Evolutionary conservation across 2,113 vertebrate species (phyloP).

Genomic region (Enhydra lutris): DNA sequence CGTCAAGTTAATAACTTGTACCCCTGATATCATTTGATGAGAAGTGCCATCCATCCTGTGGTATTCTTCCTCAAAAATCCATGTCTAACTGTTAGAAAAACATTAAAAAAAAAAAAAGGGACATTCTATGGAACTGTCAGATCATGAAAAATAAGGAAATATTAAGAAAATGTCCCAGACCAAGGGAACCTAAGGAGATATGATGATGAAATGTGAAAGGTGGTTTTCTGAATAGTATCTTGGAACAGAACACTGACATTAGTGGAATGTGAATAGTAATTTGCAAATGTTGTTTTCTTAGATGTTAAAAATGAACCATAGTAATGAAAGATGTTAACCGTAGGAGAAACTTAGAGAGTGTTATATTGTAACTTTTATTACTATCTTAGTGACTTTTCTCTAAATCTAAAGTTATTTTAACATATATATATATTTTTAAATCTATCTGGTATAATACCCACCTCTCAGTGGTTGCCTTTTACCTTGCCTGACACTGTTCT

Average conservation of each 20-base stretch:
- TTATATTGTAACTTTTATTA: background rate
- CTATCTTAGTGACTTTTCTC: background rate
- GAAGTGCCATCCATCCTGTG: background rate
- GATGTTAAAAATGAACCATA: background rate
- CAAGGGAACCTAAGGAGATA: background rate
- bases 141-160: background rate
- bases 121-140: background rate
- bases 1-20: background rate
- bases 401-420: background rate
- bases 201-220: background rate
- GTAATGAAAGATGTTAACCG: background rate
- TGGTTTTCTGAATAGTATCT: background rate
- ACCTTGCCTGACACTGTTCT: background rate
- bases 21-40: background rate
- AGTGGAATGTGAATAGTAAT: background rate
- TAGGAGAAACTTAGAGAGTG: background rate
- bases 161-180: background rate
- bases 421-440: background rate
- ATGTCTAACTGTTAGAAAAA: background rate
- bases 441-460: background rate
- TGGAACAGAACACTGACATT: background rate
- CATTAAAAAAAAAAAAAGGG: background rate
- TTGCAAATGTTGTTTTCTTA: background rate
- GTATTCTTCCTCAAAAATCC: background rate
- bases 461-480: background rate